Evolutionary conservation across 1,140 invertebrate species (phyloP).

Genomic region (Atopsyche davidsoni): DNA sequence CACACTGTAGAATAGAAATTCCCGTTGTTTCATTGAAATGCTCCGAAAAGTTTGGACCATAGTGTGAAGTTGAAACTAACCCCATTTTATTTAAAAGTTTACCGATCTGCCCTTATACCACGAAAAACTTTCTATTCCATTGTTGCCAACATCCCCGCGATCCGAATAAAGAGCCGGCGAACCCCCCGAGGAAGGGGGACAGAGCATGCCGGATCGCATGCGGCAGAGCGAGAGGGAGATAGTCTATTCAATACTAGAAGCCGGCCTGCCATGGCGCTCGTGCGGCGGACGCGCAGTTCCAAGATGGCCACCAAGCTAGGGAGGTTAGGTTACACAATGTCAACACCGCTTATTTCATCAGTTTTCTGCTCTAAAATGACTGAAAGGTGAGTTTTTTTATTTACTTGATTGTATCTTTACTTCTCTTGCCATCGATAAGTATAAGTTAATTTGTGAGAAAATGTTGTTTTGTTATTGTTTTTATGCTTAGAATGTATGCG

Average conservation of each 20-base stretch:
- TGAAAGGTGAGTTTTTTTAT: too few relatives aligned
- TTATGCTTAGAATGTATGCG: too few relatives aligned
- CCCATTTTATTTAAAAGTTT: constrained; percentile 16
- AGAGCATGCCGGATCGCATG: neutral
- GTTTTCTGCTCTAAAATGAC: too few relatives aligned
- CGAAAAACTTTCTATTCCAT: constrained; percentile 30
- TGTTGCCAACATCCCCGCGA: constrained; percentile 17
- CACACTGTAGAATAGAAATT: too few relatives aligned
- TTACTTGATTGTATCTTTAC: too few relatives aligned
- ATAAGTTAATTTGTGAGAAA: too few relatives aligned
- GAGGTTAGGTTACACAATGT: constrained; percentile 27
- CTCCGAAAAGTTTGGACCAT: too few relatives aligned
- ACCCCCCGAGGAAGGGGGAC: constrained; percentile 7
- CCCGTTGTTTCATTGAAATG: too few relatives aligned
- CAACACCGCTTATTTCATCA: too few relatives aligned
- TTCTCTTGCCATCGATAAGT: too few relatives aligned
- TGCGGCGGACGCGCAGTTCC: constrained; percentile 18
- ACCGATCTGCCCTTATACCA: constrained; percentile 19
- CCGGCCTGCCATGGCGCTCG: constrained; percentile 21
- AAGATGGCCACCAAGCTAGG: constrained; percentile 26
- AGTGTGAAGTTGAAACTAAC: too few relatives aligned
- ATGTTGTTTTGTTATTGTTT: too few relatives aligned
- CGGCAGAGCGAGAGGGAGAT: constrained; percentile 8
- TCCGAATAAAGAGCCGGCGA: neutral
- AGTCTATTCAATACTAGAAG: constrained; percentile 13